Evolutionary conservation across 2,113 vertebrate species (phyloP).

Genomic region (western clawed frog (Xenopus tropicalis)): DNA sequence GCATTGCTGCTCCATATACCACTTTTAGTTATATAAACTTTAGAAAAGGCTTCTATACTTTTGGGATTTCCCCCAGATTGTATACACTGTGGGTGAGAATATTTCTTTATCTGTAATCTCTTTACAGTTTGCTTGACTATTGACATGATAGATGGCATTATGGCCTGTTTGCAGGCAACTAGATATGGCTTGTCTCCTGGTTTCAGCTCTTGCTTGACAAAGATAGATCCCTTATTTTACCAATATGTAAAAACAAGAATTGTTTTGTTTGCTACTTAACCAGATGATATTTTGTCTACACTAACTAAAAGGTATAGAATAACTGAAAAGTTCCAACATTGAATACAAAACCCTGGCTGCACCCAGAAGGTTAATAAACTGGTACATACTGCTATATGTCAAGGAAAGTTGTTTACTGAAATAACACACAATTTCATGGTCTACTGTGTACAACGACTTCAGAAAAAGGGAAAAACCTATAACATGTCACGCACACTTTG

Average conservation of each 20-base stretch:
- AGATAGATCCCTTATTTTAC: slow-evolving; percentile 13
- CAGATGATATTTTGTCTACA: not conserved
- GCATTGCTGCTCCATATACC: no score
- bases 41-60: not conserved
- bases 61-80: not conserved
- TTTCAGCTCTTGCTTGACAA: slow-evolving; percentile 1
- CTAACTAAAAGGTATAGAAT: not conserved
- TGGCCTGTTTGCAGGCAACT: slow-evolving; percentile 9
- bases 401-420: slow-evolving; percentile 14
- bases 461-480: not conserved
- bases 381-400: not conserved
- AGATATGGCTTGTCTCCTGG: not conserved
- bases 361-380: not conserved
- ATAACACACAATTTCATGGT: slow-evolving; percentile 19
- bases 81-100: not conserved
- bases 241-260: not conserved
- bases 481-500: not conserved
- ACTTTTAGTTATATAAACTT: no score
- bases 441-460: not conserved
- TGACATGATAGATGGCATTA: not conserved
- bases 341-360: no score
- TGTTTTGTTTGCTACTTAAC: not conserved
- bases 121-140: not conserved
- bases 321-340: no score
- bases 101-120: not conserved